Evolutionary conservation across 2,888 invertebrate species (phyloP), one percentile per base, ranked within the genome.

Genomic region (Saturnia japonica): DNA sequence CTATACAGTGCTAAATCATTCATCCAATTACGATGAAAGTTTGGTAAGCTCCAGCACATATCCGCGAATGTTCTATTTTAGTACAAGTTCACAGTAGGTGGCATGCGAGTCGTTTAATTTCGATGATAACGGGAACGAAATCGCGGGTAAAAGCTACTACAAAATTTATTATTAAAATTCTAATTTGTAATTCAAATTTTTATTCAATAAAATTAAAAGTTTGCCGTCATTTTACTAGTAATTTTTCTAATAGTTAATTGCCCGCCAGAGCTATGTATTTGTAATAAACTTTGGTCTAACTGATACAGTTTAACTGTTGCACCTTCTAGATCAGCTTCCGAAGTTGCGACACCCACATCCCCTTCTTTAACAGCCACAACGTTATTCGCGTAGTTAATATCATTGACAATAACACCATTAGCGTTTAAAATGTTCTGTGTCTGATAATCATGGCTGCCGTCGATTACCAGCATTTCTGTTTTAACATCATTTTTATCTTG

Each of bases 191-290:
- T 34, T 34, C 2, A 34, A 34, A 34, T 6, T 47, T 47, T 47
- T 47, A 47, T 47, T 47, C 2, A 47, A 7, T 72, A 40, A 28
- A 71, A 25, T 78, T 85, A 88, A 80, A 88, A 89, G 73, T 91
- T 90, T 3, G 89, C 82, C 6, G 88, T 90, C 86, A 89, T 88
- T 81, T 89, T 89, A 73, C 88, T 90, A 47, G 85, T 88, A n/a
- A 91, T 85, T 78, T 91, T 88, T 68, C 88, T 89, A 67, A 91
- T 89, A 40, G 90, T 91, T 22, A 91, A 78, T 71, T 89, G 87
- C 14, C 86, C 83, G 2, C 82, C 80, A 1, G 85, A 77, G 67
- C 84, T 86, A 72, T 88, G 86, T 76, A 91, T 89, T 79, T 90
- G 89, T 2, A 92, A 74, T 74, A 90, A 78, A 73, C 87, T 88